Conservation (phyloP, 1,140 invertebrate species). For the Eriocheir sinensis region DNA sequence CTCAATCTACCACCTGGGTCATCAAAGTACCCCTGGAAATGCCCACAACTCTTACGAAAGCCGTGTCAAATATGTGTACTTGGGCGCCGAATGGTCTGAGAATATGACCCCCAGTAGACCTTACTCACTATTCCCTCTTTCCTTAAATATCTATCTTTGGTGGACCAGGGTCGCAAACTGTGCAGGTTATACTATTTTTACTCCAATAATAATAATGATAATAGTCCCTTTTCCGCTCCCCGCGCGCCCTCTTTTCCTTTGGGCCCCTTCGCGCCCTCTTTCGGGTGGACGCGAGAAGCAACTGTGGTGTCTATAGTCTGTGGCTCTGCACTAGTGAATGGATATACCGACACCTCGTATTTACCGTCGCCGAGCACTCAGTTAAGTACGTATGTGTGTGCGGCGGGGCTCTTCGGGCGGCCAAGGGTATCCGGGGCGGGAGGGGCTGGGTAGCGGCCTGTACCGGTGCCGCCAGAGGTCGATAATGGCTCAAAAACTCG, state of each 20-base stretch:
- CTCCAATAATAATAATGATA: too few species aligned
- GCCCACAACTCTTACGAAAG: too few species aligned
- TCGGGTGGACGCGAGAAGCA: background rate
- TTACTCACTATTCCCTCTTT: too few species aligned
- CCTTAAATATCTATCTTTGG: too few species aligned
- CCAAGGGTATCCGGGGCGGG: constrained; percentile 1
- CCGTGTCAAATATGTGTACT: too few species aligned
- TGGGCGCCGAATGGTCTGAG: too few species aligned
- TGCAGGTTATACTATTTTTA: too few species aligned
- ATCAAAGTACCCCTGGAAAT: too few species aligned
- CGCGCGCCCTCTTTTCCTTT: background rate
- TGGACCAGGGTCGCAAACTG: too few species aligned
- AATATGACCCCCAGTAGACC: too few species aligned
- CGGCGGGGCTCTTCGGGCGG: too few species aligned
- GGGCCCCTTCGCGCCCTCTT: constrained; percentile 23
- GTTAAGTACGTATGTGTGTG: constrained; percentile 56
- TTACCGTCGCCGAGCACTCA: constrained; percentile 55
- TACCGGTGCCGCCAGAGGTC: background rate
- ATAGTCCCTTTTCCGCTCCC: background rate
- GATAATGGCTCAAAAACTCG: constrained; percentile 45
- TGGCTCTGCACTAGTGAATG: constrained; percentile 74
- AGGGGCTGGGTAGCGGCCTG: background rate
- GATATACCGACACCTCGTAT: constrained; percentile 66
- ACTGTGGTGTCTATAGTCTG: constrained; percentile 63
- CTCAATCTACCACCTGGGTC: too few species aligned